Evolutionary conservation across 2,113 vertebrate genomes (phyloP), one percentile per base, ranked within the genome.

Genomic region (Cochlearius cochlearius): DNA sequence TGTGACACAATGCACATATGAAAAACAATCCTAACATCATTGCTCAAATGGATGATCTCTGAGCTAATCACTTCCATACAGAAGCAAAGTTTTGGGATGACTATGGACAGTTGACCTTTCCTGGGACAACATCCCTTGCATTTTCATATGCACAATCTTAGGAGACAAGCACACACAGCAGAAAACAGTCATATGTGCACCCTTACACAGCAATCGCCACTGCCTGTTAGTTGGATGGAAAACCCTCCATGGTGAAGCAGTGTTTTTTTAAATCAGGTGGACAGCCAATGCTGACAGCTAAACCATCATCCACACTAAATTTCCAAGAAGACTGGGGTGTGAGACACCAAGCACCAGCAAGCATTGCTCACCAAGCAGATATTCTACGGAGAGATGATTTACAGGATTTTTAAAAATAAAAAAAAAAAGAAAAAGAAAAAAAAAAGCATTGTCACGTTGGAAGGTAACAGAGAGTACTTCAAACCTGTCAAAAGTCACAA

Each of bases 161-260:
- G 26, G 26, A 39, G 12, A 39, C 45, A 60, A 20, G 20, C 26
- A 25, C 29, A 47, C 10, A 8, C 3, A 55, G 18, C 18, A 71
- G 41, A 55, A 34, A 39, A 9, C 0, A 81, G 9, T 2, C 4
- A 7, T 13, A 6, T 4, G 8, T 9, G 39, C 15, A 22, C 7
- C 25, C 25, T 41, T 56, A 32, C 7, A 21, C 9, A 29, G 52
- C 59, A n/a, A 17, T 4, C 60, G 7, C n/a, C 39, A 5, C 4
- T 43, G 64, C 29, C 74, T 50, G 5, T 2, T 13, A 23, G 36
- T 0, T 45, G 47, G 15, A 11, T 20, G 21, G 29, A 59, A 75
- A 36, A 8, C 85, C 32, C 68, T 10, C 8, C 2, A 21, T 6
- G 12, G 43, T 8, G 20, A 59, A 78, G 43, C 26, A 50, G 0